These are phyloP conservation scores for Hydrochoerus hydrochaeris DNA, from an alignment of 2,113 vertebrate genomes.

Conservation along the genomic window DNA sequence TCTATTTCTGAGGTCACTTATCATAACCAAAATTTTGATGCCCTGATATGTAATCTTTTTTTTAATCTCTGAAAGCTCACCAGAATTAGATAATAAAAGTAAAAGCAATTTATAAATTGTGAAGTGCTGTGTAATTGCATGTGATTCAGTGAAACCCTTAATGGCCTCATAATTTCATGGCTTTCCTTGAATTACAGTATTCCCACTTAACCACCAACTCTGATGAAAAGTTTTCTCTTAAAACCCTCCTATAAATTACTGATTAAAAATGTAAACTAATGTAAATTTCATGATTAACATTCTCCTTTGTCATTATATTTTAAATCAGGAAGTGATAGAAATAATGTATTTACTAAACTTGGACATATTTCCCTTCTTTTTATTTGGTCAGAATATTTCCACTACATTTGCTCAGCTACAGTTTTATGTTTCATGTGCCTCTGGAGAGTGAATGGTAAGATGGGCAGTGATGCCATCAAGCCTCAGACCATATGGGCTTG, in stretches of 20 bases:
- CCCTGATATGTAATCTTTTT: not conserved
- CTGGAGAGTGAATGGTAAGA: not conserved
- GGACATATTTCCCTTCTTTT: not conserved
- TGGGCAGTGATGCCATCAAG: not conserved
- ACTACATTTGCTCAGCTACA: not conserved
- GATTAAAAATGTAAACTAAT: not conserved
- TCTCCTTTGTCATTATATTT: not conserved
- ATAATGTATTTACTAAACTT: not conserved
- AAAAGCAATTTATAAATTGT: constrained; percentile 30
- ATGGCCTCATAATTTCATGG: not conserved
- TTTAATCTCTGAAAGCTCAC: not conserved
- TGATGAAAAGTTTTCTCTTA: not conserved
- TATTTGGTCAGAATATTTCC: not conserved
- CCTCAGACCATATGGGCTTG: not conserved
- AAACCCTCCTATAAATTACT: not conserved
- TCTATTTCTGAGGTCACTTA: not conserved
- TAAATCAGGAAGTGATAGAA: not conserved
- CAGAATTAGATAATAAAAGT: constrained; percentile 2
- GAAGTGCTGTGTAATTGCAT: not conserved
- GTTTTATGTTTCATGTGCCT: not conserved
- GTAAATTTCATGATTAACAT: not conserved
- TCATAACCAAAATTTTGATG: not conserved
- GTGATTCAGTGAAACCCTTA: not conserved
- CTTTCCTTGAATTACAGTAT: not conserved
- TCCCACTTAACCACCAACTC: not conserved